A percentile compares a stretch with the other conserved stretches of the same genome.
phyloP scores from a whole-genome alignment of 2,888 invertebrate species.

The Idaea straminata region DNA sequence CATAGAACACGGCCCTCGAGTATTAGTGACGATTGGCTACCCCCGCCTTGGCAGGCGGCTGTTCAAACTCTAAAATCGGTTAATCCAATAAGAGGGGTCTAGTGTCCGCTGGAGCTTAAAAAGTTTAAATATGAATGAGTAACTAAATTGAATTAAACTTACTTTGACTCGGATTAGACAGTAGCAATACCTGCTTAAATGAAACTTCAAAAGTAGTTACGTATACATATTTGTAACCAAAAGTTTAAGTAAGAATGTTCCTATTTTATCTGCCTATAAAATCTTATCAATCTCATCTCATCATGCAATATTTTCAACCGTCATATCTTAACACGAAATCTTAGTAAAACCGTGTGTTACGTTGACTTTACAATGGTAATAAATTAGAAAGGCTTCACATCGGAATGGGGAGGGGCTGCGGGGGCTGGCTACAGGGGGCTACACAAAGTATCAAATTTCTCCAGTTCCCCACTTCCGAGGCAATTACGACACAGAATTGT shows the following conservation, averaged over 20 bases:
- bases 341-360: constrained; percentile 38
- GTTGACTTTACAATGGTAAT: constrained; percentile 49
- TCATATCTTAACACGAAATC: background rate
- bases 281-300: constrained; percentile 1
- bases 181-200: background rate
- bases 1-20: constrained; percentile 36
- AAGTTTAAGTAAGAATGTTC: background rate
- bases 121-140: constrained; percentile 42
- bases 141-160: constrained; percentile 35
- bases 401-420: constrained; percentile 36
- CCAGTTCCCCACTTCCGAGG: constrained; percentile 73
- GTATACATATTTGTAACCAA: background rate
- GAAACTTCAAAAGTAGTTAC: background rate
- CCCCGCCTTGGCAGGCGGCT: constrained; percentile 57
- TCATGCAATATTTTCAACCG: background rate
- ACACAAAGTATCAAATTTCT: constrained; percentile 74
- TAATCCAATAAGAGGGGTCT: constrained; percentile 69
- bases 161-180: constrained; percentile 14
- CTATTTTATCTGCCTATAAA: background rate
- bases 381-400: constrained; percentile 69
- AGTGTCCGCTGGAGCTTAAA: constrained; percentile 48
- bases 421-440: constrained; percentile 47
- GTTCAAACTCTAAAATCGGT: constrained; percentile 68
- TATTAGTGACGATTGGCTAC: constrained; percentile 52
- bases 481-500: constrained; percentile 66